These are phyloP conservation scores for Prionailurus viverrinus DNA, from an alignment of 2,113 vertebrate genomes.

Conservation along the genomic window DNA sequence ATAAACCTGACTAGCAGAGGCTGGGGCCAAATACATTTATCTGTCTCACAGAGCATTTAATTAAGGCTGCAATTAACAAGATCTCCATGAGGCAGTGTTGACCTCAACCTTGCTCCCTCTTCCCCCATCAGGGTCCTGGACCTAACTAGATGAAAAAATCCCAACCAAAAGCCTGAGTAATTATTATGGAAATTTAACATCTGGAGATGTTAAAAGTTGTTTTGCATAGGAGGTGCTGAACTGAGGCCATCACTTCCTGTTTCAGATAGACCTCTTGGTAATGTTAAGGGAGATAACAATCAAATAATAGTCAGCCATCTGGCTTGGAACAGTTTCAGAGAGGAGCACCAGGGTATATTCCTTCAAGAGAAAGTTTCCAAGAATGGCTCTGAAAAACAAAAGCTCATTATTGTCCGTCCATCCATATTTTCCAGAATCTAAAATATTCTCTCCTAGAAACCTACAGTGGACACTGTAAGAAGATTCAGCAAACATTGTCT, in stretches of 20 bases:
- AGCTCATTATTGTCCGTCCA: background rate
- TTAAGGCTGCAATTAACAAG: background rate
- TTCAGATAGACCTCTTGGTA: background rate
- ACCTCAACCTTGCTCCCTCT: background rate
- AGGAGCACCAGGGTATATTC: background rate
- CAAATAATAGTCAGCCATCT: background rate
- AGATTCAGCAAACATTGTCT: background rate
- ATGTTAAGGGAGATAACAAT: background rate
- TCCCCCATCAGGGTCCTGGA: background rate
- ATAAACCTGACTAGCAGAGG: background rate
- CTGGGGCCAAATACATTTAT: background rate
- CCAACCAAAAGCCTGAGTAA: background rate
- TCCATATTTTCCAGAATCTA: background rate
- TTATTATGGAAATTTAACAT: background rate
- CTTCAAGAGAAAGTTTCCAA: background rate
- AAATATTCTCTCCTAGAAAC: background rate
- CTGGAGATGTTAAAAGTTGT: background rate
- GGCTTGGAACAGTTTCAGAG: background rate
- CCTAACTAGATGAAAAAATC: background rate
- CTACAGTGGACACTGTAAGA: background rate
- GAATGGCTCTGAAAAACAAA: background rate
- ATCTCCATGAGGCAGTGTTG: background rate
- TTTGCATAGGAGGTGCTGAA: background rate
- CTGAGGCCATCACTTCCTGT: background rate
- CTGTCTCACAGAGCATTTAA: background rate